Evolutionary conservation across 2,797 vertebrate species (phyloP).

Genomic region (Triplophysa bombifrons): DNA sequence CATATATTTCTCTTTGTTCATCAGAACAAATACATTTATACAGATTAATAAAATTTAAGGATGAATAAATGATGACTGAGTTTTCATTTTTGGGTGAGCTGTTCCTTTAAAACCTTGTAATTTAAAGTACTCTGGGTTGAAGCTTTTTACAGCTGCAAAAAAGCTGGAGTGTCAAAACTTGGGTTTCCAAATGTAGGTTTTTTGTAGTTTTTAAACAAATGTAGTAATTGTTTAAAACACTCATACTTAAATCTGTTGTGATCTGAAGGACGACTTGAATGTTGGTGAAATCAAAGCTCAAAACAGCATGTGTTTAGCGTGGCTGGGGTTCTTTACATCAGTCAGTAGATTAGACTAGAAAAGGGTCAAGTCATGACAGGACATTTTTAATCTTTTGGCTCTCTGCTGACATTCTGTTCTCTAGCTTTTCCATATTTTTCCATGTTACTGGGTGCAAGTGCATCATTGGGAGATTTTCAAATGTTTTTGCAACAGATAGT

Average conservation of each 20-base stretch:
- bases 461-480: background rate
- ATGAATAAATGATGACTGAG: too few species aligned
- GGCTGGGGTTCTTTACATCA: background rate
- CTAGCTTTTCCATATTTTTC: slow-evolving; percentile 16
- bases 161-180: background rate
- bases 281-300: slow-evolving; percentile 27
- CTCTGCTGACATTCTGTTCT: background rate
- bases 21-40: too few species aligned
- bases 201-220: too few species aligned
- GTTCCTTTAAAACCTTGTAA: background rate
- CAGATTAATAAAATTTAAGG: too few species aligned
- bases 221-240: slow-evolving; percentile 20
- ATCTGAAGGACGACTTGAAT: slow-evolving; percentile 27
- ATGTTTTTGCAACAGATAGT: background rate
- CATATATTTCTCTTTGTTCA: too few species aligned
- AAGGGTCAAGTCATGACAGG: slow-evolving; percentile 16
- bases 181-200: background rate
- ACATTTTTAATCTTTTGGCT: slow-evolving; percentile 28
- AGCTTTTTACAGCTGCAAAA: background rate
- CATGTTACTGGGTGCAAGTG: slow-evolving; percentile 8
- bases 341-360: too few species aligned
- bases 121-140: slow-evolving; percentile 1
- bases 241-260: slow-evolving; percentile 17
- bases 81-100: too few species aligned
- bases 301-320: slow-evolving; percentile 32